These are phyloP conservation scores for Lycophotia porphyrea DNA, from an alignment of 2,888 invertebrate genomes.

Conservation along the genomic window DNA sequence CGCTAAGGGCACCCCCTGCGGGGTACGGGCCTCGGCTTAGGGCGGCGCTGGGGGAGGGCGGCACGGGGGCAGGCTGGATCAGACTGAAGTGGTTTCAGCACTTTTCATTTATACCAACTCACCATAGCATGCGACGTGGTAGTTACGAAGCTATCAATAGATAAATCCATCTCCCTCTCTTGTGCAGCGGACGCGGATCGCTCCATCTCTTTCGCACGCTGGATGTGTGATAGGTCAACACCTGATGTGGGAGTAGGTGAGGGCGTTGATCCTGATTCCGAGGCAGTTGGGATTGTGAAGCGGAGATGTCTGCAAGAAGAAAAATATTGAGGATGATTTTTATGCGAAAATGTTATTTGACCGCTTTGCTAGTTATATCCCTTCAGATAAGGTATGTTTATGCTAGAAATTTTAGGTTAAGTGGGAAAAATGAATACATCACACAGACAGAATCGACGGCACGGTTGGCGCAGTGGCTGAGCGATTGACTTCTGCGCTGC, in stretches of 20 bases:
- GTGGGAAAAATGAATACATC: neutral
- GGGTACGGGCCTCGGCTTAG: too few species aligned
- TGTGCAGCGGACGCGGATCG: slow-evolving; percentile 45
- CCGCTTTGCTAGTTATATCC: neutral
- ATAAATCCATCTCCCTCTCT: slow-evolving; percentile 71
- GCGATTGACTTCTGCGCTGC: too few species aligned
- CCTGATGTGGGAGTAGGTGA: slow-evolving; percentile 68
- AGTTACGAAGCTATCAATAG: slow-evolving; percentile 73
- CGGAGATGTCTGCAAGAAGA: slow-evolving; percentile 77
- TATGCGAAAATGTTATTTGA: neutral
- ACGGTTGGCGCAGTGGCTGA: too few species aligned
- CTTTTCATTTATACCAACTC: slow-evolving; percentile 37
- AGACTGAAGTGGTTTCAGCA: neutral
- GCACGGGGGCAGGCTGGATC: too few species aligned
- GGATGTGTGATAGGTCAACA: neutral
- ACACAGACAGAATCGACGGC: too few species aligned
- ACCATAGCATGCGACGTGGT: slow-evolving; percentile 76
- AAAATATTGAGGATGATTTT: neutral
- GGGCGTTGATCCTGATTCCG: slow-evolving; percentile 79
- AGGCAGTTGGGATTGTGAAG: slow-evolving; percentile 85
- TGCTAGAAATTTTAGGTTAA: neutral
- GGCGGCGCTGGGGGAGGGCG: too few species aligned
- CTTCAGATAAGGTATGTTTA: neutral
- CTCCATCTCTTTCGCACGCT: slow-evolving; percentile 64
- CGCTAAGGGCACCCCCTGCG: too few species aligned